Percentiles rank a stretch among this genome's conserved stretches.
These are phyloP conservation scores for Acanthochromis polyacanthus DNA, from an alignment of 2,113 vertebrate genomes.

Conservation along the genomic window DNA sequence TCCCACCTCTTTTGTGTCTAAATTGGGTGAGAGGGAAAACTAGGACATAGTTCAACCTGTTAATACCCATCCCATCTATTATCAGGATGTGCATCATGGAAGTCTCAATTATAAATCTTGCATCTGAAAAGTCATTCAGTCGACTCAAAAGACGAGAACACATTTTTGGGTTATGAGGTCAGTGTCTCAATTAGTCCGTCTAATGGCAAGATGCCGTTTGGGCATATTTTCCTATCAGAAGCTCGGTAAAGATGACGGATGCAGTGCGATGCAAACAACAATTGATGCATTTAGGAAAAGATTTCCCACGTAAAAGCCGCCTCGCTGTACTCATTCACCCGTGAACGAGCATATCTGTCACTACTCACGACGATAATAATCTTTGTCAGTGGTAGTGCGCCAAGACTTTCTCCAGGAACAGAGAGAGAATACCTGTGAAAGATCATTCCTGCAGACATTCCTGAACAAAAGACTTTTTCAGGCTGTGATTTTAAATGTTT, in stretches of 20 bases:
- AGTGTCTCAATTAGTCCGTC: constrained; percentile 62
- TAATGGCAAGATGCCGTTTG: constrained; percentile 49
- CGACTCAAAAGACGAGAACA: constrained; percentile 55
- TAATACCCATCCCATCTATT: constrained; percentile 74
- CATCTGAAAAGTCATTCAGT: constrained; percentile 60
- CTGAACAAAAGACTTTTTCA: neutral
- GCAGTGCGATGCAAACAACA: constrained; percentile 14
- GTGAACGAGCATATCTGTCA: constrained; percentile 40
- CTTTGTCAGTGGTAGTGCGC: constrained; percentile 10
- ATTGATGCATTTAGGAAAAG: constrained; percentile 37
- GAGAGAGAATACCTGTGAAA: neutral
- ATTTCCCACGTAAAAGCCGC: constrained; percentile 41
- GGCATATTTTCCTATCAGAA: constrained; percentile 41
- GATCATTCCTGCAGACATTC: neutral
- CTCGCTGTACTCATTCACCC: constrained; percentile 21
- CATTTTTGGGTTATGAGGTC: constrained; percentile 68
- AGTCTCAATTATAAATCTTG: constrained; percentile 69
- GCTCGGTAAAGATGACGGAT: constrained; percentile 44
- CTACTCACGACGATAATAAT: constrained; percentile 34
- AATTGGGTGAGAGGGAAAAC: constrained; percentile 72
- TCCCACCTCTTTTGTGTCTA: constrained; percentile 57
- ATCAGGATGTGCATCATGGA: constrained; percentile 46
- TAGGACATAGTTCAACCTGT: constrained; percentile 74
- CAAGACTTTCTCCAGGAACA: constrained; percentile 17
- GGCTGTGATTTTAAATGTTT: neutral